Evolutionary conservation across 2,113 vertebrate species (phyloP), one percentile per base, ranked within the genome.

Genomic region (Leucopsar rothschildi): DNA sequence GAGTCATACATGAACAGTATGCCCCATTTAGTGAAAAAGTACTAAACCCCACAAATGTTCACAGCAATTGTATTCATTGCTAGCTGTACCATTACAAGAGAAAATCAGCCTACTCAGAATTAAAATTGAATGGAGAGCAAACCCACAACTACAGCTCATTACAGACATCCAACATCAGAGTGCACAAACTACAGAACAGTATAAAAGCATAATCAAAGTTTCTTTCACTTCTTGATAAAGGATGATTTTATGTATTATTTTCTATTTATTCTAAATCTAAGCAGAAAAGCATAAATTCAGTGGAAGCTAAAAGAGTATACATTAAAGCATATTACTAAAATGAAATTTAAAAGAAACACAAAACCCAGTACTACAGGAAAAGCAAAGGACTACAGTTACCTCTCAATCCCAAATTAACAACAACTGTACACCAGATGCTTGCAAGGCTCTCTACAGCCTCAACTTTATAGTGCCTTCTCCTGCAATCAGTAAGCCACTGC

Each of bases 161-260:
- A 96, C 33, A 94, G 55, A 85, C 24, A 91, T 40, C 52, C 3
- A 5, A 75, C 77, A 86, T n/a, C 68, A 64, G 25, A 92, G 37
- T 12, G 42, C 25, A 93, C 56, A 89, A 78, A 92, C 94, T 92
- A 60, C 6, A 84, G 77, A 47, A 92, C 3, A 71, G 47, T 23
- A 81, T 37, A 88, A 93, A 84, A 57, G 40, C 72, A 81, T 59
- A 85, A 90, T 81, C 64, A 95, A 53, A 71, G 27, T 27, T 53
- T 81, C 86, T 92, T 94, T 92, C 89, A 57, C 33, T 90, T 90
- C 82, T 31, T 86, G 39, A 77, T 66, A 63, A 85, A 72, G 28
- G 35, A 91, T 76, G 23, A 70, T 80, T 90, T 83, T 37, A 63
- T 45, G 18, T 33, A 80, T 69, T 87, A 73, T 70, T 25, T 52